Evolutionary conservation across 2,113 vertebrate species (phyloP), one percentile per base, ranked within the genome.

Genomic region (Amphiprion ocellaris): DNA sequence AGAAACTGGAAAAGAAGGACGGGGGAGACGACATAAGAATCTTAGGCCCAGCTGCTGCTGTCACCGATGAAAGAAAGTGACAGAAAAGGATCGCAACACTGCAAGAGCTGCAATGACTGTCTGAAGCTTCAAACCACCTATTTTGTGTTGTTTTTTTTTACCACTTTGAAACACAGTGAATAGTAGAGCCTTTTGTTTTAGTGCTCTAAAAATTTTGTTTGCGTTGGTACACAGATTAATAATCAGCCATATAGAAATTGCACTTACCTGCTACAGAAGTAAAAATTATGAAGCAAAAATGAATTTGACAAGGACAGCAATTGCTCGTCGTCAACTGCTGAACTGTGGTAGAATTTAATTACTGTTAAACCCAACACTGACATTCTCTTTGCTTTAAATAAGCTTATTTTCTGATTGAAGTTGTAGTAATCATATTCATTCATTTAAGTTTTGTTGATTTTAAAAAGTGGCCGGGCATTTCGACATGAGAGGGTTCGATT

Each of bases 211-310:
- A 71, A 28, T 23, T 30, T 10, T 19, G 4, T 61, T 82, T 69
- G 50, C 33, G 28, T 10, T 23, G 7, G 41, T 0, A 16, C 46
- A 60, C 50, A 63, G 30, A 1, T 28, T 47, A 55, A 47, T 4
- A 47, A 60, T 37, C 2, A 26, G 26, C 3, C 26, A 26, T 3
- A 26, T 26, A 26, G 26, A 52, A 24, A 62, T 69, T 28, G 30
- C 10, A 15, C 41, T 44, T 3, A 44, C 11, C 1, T 44, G 41
- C 14, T 44, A 1, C 33, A 37, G 11, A 1, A 50, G 17, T 50
- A n/a, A 44, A 44, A 44, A 44, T 69, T 30, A 68, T 60, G 30
- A 85, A 56, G 73, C 46, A 73, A 73, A 54, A 55, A 58, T 69
- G 63, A 28, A 28, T 81, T 54, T 39, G n/a, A 62, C 21, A 61